Percentiles rank a stretch among this genome's conserved stretches.
phyloP scores from a whole-genome alignment of 1,140 invertebrate genomes.

The Halyomorpha halys region DNA sequence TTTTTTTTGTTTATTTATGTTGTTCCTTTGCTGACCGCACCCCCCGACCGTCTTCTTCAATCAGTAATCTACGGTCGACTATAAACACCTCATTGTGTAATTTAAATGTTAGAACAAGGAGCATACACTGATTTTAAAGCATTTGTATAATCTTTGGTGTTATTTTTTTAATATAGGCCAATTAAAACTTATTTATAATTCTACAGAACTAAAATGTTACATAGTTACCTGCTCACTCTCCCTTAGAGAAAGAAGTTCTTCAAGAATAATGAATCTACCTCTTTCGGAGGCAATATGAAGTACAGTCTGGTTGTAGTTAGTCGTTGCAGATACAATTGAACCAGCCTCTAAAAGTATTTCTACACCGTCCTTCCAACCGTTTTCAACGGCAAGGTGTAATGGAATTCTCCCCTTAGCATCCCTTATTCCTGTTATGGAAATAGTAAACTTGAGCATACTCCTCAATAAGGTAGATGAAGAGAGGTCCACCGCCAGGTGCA shows the following conservation, averaged over 20 bases:
- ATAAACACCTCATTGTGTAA: too few relatives aligned
- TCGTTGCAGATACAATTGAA: slow-evolving; percentile 52
- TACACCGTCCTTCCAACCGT: slow-evolving; percentile 46
- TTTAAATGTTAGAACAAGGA: too few relatives aligned
- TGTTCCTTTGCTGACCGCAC: too few relatives aligned
- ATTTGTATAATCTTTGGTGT: too few relatives aligned
- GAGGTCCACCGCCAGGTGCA: slow-evolving; percentile 46
- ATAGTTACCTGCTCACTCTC: slow-evolving; percentile 39
- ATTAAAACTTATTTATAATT: too few relatives aligned
- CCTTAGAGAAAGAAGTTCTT: slow-evolving; percentile 46
- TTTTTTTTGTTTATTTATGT: too few relatives aligned
- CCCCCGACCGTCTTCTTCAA: too few relatives aligned
- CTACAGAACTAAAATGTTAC: too few relatives aligned
- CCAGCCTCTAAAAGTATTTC: slow-evolving; percentile 54
- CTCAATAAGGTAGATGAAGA: slow-evolving; percentile 38
- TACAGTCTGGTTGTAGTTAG: slow-evolving; percentile 48
- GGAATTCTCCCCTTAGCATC: slow-evolving; percentile 62
- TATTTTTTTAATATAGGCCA: too few relatives aligned
- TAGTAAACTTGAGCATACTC: slow-evolving; percentile 37
- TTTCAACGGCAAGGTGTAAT: slow-evolving; percentile 65
- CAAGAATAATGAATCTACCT: slow-evolving; percentile 49
- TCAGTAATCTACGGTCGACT: too few relatives aligned
- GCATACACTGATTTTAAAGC: too few relatives aligned
- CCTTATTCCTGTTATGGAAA: slow-evolving; percentile 36
- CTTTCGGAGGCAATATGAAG: slow-evolving; percentile 46